Percentiles rank a stretch among this genome's conserved stretches.
phyloP scores from a whole-genome alignment of 2,113 vertebrate genomes.

The Neofelis nebulosa region DNA sequence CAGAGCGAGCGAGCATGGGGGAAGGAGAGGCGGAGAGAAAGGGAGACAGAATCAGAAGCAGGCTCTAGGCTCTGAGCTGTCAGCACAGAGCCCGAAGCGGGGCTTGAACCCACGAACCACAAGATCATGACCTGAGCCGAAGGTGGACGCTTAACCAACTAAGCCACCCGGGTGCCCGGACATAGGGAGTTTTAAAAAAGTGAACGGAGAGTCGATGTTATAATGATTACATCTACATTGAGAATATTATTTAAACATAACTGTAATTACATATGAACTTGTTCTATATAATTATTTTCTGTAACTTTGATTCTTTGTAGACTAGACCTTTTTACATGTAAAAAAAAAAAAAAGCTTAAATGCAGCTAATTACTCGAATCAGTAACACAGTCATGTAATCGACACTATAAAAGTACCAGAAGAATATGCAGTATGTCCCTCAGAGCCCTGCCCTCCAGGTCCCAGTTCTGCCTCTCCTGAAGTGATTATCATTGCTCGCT shows the following conservation, averaged over 20 bases:
- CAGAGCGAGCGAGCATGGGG: too few relatives aligned
- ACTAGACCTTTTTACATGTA: background rate
- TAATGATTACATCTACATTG: background rate
- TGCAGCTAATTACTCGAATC: background rate
- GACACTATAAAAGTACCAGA: background rate
- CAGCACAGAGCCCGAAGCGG: too few relatives aligned
- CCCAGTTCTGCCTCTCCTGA: background rate
- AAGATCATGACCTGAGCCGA: too few relatives aligned
- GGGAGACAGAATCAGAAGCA: too few relatives aligned
- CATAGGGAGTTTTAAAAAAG: background rate
- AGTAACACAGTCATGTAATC: background rate
- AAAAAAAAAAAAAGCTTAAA: background rate
- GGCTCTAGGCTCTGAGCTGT: too few relatives aligned
- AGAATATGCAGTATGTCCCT: background rate
- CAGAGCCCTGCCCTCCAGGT: too few relatives aligned
- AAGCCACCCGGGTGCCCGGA: too few relatives aligned
- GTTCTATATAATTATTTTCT: constrained; percentile 8
- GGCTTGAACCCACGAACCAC: too few relatives aligned
- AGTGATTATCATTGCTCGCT: background rate
- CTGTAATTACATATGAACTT: background rate
- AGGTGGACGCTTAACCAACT: too few relatives aligned
- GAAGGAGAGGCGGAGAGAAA: too few relatives aligned
- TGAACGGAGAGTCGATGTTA: background rate
- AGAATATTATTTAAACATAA: background rate
- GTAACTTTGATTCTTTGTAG: background rate